A percentile compares a stretch with the other conserved stretches of the same genome.
phyloP scores from a whole-genome alignment of 2,797 vertebrate genomes.

The Nothura maculosa region DNA sequence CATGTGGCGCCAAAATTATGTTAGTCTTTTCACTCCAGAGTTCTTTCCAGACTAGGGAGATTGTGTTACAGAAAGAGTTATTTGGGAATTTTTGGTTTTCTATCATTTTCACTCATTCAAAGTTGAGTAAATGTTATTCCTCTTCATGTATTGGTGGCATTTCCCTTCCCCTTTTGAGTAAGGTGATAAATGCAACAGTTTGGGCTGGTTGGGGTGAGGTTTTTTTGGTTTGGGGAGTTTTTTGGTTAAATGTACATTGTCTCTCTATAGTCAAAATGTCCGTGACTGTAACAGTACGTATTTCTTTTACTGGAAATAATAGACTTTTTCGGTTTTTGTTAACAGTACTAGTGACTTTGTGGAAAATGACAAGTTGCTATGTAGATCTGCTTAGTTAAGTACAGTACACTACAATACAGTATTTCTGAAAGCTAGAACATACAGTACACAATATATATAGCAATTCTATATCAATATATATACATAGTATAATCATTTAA shows the following conservation, averaged over 20 bases:
- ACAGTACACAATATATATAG: constrained; percentile 82
- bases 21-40: constrained; percentile 43
- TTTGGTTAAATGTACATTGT: constrained; percentile 80
- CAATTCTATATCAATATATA: constrained; percentile 82
- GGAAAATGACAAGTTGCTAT: constrained; percentile 82
- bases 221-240: constrained; percentile 60
- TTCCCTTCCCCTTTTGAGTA: constrained; percentile 58
- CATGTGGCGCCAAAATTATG: constrained; percentile 35
- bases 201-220: constrained; percentile 48
- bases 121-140: constrained; percentile 64
- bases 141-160: constrained; percentile 68
- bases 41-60: constrained; percentile 17
- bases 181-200: constrained; percentile 69
- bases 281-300: constrained; percentile 80
- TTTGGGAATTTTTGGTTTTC: background rate
- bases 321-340: constrained; percentile 74
- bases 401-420: constrained; percentile 85
- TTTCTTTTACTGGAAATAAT: constrained; percentile 82
- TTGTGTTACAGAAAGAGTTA: constrained; percentile 39
- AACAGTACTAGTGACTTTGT: constrained; percentile 83
- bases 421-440: constrained; percentile 85
- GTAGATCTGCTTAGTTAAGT: constrained; percentile 85
- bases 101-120: constrained; percentile 37
- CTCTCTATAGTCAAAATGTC: constrained; percentile 81
- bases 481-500: constrained; percentile 84